Evolutionary conservation across 2,888 invertebrate species (phyloP).

Genomic region (Tromatobia lineatoria): DNA sequence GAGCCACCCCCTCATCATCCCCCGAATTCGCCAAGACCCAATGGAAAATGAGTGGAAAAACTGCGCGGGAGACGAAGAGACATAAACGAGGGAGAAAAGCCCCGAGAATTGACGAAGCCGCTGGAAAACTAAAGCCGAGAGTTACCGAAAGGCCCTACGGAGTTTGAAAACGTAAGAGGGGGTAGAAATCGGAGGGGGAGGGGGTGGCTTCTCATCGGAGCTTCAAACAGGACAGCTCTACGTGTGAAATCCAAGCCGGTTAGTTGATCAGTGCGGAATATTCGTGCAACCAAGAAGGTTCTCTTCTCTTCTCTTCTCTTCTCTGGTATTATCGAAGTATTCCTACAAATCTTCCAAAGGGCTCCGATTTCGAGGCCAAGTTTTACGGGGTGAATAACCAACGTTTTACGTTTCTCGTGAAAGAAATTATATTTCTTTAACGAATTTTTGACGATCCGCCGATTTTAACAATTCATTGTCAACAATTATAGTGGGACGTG

Average conservation of each 20-base stretch:
- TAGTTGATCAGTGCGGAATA: slow-evolving; percentile 68
- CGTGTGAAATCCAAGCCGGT: slow-evolving; percentile 53
- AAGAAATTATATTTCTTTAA: background rate
- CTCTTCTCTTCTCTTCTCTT: background rate
- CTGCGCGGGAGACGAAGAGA: background rate
- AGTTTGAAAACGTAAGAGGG: background rate
- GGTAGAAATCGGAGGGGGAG: slow-evolving; percentile 25
- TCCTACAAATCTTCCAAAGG: no score
- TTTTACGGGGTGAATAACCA: background rate
- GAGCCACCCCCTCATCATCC: background rate
- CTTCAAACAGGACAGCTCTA: slow-evolving; percentile 38
- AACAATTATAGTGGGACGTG: background rate
- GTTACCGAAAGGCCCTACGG: background rate
- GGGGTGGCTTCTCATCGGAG: slow-evolving; percentile 40
- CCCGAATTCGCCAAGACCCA: background rate
- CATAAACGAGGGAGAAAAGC: slow-evolving; percentile 11
- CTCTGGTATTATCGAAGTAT: no score
- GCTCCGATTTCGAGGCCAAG: no score
- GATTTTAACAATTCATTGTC: background rate
- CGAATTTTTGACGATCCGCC: background rate
- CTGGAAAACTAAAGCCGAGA: background rate
- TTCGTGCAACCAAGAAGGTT: slow-evolving; percentile 39
- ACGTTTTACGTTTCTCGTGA: background rate
- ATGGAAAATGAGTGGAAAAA: slow-evolving; percentile 39
- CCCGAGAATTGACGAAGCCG: slow-evolving; percentile 28